These are phyloP conservation scores for Oceanodroma tethys DNA, from an alignment of 2,113 vertebrate genomes.

Conservation along the genomic window DNA sequence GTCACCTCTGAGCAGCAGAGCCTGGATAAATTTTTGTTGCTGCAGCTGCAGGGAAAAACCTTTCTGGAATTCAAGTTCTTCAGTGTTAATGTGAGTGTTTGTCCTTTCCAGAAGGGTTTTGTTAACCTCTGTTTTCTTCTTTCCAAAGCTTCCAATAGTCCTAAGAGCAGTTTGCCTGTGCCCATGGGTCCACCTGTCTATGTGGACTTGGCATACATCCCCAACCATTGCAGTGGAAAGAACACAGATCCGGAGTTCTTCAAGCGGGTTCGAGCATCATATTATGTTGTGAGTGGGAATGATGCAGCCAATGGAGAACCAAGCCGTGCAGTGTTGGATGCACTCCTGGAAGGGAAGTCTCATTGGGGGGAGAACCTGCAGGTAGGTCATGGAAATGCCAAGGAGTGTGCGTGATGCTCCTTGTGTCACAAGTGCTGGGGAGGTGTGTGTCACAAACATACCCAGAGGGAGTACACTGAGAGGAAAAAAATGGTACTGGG, in stretches of 20 bases:
- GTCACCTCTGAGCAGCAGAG: neutral
- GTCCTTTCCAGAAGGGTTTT: neutral
- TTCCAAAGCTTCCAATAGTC: conserved; percentile 44
- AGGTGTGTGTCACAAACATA: neutral
- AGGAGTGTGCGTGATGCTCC: neutral
- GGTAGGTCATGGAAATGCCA: conserved; percentile 72
- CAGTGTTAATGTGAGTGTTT: neutral
- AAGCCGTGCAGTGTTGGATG: conserved; percentile 88
- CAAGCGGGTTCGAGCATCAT: conserved; percentile 88
- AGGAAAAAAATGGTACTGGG: neutral
- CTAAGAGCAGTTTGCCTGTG: conserved; percentile 48
- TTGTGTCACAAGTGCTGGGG: neutral
- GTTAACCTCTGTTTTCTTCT: neutral
- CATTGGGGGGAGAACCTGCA: conserved; percentile 97
- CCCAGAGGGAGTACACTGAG: neutral
- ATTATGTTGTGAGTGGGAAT: conserved; percentile 97
- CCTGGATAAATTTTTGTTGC: neutral
- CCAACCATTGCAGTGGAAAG: conserved; percentile 97
- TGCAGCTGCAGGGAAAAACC: neutral
- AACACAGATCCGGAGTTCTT: conserved; percentile 97
- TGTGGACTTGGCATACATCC: conserved; percentile 95
- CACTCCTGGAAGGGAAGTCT: conserved; percentile 92
- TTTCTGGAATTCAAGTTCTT: neutral
- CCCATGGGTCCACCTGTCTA: conserved; percentile 84
- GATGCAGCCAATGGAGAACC: conserved; percentile 88